Evolutionary conservation across 2,797 vertebrate genomes (phyloP).

Genomic region (Urocyon cinereoargenteus): DNA sequence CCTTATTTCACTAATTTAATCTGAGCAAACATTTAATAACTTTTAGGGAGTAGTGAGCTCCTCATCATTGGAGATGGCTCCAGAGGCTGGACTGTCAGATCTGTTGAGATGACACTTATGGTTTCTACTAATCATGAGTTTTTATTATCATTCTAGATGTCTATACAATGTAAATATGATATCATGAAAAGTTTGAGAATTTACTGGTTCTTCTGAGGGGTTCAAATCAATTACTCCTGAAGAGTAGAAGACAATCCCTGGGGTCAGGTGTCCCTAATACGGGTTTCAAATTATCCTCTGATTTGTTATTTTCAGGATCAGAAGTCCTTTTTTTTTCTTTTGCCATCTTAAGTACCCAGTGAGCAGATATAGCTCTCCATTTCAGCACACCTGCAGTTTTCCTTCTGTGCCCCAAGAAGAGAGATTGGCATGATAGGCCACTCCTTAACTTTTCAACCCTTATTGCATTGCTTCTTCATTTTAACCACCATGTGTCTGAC

Average conservation of each 20-base stretch:
- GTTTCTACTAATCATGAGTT: neutral
- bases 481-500: neutral
- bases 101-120: neutral
- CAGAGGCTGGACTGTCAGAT: neutral
- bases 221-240: neutral
- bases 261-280: neutral
- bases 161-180: neutral
- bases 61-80: neutral
- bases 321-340: neutral
- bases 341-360: neutral
- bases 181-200: neutral
- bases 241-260: neutral
- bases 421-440: neutral
- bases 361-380: neutral
- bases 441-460: neutral
- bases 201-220: neutral
- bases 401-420: neutral
- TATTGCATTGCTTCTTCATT: neutral
- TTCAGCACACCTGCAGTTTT: neutral
- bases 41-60: neutral
- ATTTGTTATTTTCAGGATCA: neutral
- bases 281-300: slow-evolving; percentile 10
- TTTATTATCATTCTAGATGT: neutral
- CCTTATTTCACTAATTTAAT: neutral
- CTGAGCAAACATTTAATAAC: neutral